Evolutionary conservation across 1,140 invertebrate species (phyloP).

Genomic region (Mactra quadrangularis): DNA sequence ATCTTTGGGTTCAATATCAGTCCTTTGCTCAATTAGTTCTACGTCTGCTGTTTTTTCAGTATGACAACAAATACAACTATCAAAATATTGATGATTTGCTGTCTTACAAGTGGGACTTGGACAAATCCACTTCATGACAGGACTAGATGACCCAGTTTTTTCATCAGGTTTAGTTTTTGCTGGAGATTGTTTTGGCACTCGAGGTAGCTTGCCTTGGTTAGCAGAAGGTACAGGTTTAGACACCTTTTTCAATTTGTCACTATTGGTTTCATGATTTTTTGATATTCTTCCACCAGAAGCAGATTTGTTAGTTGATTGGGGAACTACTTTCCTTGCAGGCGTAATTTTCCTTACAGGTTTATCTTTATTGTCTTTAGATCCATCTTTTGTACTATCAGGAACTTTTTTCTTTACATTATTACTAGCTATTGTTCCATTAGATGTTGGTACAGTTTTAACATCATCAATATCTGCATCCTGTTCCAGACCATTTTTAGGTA

Average conservation of each 20-base stretch:
- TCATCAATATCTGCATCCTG: neutral
- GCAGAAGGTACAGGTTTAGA: neutral
- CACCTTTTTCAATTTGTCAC: constrained; percentile 13
- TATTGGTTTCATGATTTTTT: neutral
- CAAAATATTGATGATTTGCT: constrained; percentile 29
- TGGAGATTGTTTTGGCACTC: too few relatives aligned
- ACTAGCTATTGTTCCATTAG: neutral
- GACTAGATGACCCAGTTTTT: neutral
- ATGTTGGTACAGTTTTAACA: neutral
- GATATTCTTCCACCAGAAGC: neutral
- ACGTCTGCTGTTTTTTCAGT: constrained; percentile 21
- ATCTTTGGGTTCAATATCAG: neutral
- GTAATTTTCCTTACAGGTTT: neutral
- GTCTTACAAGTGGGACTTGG: constrained; percentile 18
- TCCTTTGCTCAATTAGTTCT: constrained; percentile 4
- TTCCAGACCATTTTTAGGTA: neutral
- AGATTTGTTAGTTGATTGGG: neutral
- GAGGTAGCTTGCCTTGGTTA: too few relatives aligned
- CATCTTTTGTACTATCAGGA: constrained; percentile 2
- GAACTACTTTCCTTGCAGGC: neutral
- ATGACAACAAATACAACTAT: constrained; percentile 40
- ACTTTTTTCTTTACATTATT: neutral
- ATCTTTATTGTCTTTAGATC: neutral
- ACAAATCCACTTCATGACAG: constrained; percentile 34
- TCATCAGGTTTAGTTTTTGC: constrained; percentile 41